phyloP scores from a whole-genome alignment of 2,113 vertebrate genomes.

The Pelusios castaneus region DNA sequence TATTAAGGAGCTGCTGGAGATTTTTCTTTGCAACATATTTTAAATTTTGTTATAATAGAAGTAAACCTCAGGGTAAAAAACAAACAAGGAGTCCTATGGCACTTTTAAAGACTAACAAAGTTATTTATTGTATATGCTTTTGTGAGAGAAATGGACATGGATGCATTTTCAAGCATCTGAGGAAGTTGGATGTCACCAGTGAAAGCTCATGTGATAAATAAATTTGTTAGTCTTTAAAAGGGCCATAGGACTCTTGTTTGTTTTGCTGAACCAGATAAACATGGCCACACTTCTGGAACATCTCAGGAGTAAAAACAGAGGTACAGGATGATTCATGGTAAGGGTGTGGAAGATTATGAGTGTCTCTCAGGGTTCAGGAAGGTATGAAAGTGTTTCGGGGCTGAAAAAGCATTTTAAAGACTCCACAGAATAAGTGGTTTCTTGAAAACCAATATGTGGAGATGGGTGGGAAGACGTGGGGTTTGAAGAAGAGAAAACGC shows the following conservation, averaged over 20 bases:
- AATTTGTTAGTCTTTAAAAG: too few relatives aligned
- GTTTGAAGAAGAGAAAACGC: not conserved
- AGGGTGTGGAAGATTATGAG: not conserved
- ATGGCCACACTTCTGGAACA: too few relatives aligned
- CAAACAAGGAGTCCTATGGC: too few relatives aligned
- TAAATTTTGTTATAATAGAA: not conserved
- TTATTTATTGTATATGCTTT: too few relatives aligned
- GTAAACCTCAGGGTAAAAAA: too few relatives aligned
- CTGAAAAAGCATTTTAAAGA: not conserved
- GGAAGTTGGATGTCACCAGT: too few relatives aligned
- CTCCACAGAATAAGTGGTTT: not conserved
- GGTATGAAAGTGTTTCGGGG: rapidly evolving
- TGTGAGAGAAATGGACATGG: too few relatives aligned
- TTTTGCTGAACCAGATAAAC: too few relatives aligned
- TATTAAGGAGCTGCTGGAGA: not conserved
- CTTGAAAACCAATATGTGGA: not conserved
- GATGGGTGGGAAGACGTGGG: not conserved
- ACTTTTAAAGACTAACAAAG: too few relatives aligned
- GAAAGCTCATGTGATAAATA: too few relatives aligned
- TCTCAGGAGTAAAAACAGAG: not conserved
- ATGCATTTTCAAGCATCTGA: too few relatives aligned
- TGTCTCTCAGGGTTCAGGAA: not conserved
- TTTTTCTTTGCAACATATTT: not conserved
- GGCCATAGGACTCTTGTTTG: too few relatives aligned
- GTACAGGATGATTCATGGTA: not conserved